Conservation (phyloP, 2,797 vertebrate species). For the Sphaeramia orbicularis region DNA sequence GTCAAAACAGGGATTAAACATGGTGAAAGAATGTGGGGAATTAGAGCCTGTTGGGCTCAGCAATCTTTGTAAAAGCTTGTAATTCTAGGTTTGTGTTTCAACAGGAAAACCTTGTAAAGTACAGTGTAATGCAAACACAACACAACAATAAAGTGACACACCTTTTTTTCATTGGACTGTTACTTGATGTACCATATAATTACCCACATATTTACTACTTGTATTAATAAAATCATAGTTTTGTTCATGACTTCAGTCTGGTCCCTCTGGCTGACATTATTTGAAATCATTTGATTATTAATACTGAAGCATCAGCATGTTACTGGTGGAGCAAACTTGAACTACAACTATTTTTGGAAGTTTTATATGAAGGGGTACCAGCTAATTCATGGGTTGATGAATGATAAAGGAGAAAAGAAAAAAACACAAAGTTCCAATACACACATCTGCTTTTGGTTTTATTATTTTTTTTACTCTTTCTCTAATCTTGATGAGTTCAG, state of each 20-base stretch:
- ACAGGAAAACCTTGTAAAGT: background rate
- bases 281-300: too few relatives aligned
- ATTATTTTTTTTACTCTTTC: too few relatives aligned
- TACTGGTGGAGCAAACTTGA: too few relatives aligned
- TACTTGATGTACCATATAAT: background rate
- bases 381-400: too few relatives aligned
- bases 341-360: too few relatives aligned
- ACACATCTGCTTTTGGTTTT: too few relatives aligned
- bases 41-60: conserved; percentile 16
- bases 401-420: too few relatives aligned
- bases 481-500: too few relatives aligned
- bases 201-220: background rate
- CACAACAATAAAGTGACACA: background rate
- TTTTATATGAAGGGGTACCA: too few relatives aligned
- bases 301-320: too few relatives aligned
- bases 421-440: too few relatives aligned
- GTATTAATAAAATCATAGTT: background rate
- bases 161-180: background rate
- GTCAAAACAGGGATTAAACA: conserved; percentile 53
- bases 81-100: conserved; percentile 12
- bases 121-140: background rate
- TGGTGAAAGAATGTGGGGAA: conserved; percentile 35
- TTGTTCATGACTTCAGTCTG: background rate
- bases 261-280: too few relatives aligned
- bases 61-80: conserved; percentile 27